Base-by-base conservation (phyloP, 2,113 vertebrate genomes). In the Sinocyclocheilus rhinocerous region DNA sequence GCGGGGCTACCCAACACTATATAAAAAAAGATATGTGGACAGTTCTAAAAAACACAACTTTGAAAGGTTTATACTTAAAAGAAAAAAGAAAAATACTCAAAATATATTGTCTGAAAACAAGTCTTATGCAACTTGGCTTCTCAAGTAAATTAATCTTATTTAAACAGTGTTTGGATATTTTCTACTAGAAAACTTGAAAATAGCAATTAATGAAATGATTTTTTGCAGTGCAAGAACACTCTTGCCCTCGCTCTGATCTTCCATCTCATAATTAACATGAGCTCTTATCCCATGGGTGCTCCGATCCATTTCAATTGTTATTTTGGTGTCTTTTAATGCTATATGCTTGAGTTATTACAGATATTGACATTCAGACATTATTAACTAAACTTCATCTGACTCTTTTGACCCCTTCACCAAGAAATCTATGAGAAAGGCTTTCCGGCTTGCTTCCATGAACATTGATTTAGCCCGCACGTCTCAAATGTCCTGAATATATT, bases 311-410 rank as follows among this genome's bases (percentile, higher is more conserved):
- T 22, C 36, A 24, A 50, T 75, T 48, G 7, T 73, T 75, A 57
- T 78, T 39, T 81, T 52, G 26, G 29, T 72, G 57, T 76, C 18
- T 73, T 88, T 73, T 85, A 73, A 45, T 81, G 70, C 80, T 61
- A 76, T 63, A 81, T 73, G 70, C 69, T 70, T 77, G 57, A 76
- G 57, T 76, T 79, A 88, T 81, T 18, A 65, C 10, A 45, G 16
- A 61, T 69, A 84, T 65, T 76, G 76, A 85, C 59, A 50, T 76
- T 84, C 69, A 50, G 70, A 57, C 20, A 67, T 81, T 76, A 81
- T 88, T 88, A 88, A 88, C 39, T 76, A 88, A 88, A 86, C 55
- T 55, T 85, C 83, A 57, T 87, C 76, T 76, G 70, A 76, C 77
- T 26, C 70, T 45, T 63, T 55, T 55, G 70, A 76, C 83, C 83